Percentiles rank a stretch among this genome's conserved stretches.
phyloP scores from a whole-genome alignment of 2,113 vertebrate genomes.

The Xiphophorus maculatus region DNA sequence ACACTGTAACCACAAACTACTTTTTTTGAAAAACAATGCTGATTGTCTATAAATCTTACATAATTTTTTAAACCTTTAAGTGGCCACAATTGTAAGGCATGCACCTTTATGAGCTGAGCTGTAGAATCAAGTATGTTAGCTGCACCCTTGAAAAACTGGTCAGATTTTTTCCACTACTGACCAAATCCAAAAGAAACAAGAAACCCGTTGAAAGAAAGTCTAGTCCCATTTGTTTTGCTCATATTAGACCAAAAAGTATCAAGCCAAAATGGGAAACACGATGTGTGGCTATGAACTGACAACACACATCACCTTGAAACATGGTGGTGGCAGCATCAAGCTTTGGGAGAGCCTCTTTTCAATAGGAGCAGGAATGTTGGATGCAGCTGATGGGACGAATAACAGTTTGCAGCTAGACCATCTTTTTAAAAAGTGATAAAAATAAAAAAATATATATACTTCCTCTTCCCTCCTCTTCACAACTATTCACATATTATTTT shows the following conservation, averaged over 20 bases:
- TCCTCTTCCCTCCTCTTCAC: too few species aligned
- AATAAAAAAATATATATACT: too few species aligned
- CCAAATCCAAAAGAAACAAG: background rate
- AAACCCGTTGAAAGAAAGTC: background rate
- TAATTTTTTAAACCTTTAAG: background rate
- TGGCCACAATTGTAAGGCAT: background rate
- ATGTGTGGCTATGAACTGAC: background rate
- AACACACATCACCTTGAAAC: background rate
- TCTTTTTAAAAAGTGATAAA: too few species aligned
- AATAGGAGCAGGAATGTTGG: background rate
- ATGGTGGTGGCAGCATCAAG: background rate
- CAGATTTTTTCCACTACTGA: background rate
- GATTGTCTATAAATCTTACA: background rate
- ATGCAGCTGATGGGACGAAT: background rate
- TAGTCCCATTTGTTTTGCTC: background rate
- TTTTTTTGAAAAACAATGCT: background rate
- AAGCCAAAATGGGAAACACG: background rate
- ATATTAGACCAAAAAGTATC: background rate
- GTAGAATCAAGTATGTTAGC: background rate
- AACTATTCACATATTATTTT: too few species aligned
- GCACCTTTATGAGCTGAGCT: background rate
- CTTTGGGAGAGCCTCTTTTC: background rate
- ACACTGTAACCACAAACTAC: background rate
- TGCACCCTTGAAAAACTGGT: background rate
- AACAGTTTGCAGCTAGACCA: too few species aligned